Percentiles rank a stretch among this genome's conserved stretches.
Evolutionary conservation across 2,797 vertebrate genomes (phyloP).

Genomic region (Zenarchopterus dispar): DNA sequence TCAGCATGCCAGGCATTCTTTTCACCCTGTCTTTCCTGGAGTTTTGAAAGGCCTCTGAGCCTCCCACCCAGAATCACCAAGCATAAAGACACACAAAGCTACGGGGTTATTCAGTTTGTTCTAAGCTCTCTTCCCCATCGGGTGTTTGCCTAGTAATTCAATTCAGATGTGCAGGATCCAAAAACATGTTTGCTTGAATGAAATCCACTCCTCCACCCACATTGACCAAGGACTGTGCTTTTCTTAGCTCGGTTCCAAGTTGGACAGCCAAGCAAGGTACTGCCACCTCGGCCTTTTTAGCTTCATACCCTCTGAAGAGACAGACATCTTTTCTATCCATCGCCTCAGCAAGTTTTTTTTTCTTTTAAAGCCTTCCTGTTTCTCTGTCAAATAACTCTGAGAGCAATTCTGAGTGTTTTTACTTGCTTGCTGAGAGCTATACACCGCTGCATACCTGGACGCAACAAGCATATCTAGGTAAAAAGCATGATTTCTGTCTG

Average conservation of each 20-base stretch:
- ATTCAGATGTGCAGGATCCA: conserved; percentile 85
- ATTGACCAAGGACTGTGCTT: conserved; percentile 81
- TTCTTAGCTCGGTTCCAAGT: conserved; percentile 82
- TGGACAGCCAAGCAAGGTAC: conserved; percentile 77
- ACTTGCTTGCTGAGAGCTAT: conserved; percentile 26
- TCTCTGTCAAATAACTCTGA: conserved; percentile 37
- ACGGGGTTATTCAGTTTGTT: conserved; percentile 84
- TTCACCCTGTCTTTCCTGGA: conserved; percentile 79
- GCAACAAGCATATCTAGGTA: conserved; percentile 54
- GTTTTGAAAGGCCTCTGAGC: conserved; percentile 80
- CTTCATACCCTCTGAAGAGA: conserved; percentile 66
- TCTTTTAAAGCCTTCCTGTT: conserved; percentile 54
- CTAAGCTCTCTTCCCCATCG: conserved; percentile 82
- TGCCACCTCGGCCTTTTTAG: conserved; percentile 79
- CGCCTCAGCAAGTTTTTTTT: conserved; percentile 55
- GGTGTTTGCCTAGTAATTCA: conserved; percentile 87
- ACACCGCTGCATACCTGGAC: conserved; percentile 43
- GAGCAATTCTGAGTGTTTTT: conserved; percentile 47
- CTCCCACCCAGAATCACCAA: conserved; percentile 81
- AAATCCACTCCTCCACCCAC: conserved; percentile 83
- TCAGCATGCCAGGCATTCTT: conserved; percentile 85
- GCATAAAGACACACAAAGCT: conserved; percentile 79
- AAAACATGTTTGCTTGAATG: conserved; percentile 87
- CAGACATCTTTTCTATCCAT: conserved; percentile 68
- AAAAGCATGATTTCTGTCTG: conserved; percentile 51